Conservation (phyloP, 2,113 vertebrate species). For the Grus americana region DNA sequence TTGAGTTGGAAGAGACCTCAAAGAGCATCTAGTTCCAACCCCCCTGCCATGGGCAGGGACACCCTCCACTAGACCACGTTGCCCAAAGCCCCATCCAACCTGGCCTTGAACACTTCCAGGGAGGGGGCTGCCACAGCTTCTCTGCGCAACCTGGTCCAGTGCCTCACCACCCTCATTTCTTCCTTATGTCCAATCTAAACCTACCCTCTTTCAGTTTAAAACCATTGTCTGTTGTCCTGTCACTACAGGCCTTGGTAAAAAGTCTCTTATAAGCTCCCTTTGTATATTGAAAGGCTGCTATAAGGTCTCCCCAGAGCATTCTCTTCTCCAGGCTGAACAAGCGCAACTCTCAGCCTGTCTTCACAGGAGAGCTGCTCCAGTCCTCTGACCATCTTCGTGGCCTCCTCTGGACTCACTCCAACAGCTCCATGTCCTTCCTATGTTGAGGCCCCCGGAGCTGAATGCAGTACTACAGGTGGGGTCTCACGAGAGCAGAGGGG, state of each 20-base stretch:
- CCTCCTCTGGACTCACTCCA: neutral
- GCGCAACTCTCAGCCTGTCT: neutral
- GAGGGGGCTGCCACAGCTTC: neutral
- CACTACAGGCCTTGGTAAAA: neutral
- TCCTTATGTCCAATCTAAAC: neutral
- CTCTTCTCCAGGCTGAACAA: neutral
- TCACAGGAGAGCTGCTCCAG: neutral
- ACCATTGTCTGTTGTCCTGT: neutral
- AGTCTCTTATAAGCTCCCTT: neutral
- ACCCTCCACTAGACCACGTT: too few species aligned
- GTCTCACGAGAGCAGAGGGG: neutral
- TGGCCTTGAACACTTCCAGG: neutral
- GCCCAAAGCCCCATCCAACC: too few species aligned
- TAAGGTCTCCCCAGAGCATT: neutral
- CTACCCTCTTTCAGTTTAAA: neutral
- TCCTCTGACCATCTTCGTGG: neutral
- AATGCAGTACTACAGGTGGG: fast-evolving
- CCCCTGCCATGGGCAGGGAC: neutral
- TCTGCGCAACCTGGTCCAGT: neutral
- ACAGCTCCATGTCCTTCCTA: neutral
- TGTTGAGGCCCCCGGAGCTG: neutral
- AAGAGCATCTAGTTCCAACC: neutral
- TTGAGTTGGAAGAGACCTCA: neutral
- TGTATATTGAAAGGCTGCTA: neutral
- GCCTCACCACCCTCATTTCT: neutral